A percentile compares a stretch with the other conserved stretches of the same genome.
Evolutionary conservation across 2,888 invertebrate genomes (phyloP).

Genomic region (Germaria angustata): DNA sequence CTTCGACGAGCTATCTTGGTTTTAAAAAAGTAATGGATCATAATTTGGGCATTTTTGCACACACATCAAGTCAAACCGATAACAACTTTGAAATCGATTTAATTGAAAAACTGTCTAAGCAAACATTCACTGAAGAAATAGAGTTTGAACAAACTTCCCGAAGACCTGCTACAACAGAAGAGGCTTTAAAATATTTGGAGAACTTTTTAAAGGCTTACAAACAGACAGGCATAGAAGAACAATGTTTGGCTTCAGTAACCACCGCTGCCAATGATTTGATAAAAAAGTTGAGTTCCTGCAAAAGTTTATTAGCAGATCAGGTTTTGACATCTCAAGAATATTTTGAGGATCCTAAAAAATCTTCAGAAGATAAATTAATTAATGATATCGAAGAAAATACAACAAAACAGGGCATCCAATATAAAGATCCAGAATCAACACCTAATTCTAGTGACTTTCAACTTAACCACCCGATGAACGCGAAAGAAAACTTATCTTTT

Average conservation of each 20-base stretch:
- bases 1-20: too few relatives aligned
- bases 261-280: slow-evolving; percentile 23
- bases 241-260: not conserved
- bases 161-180: not conserved
- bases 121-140: not conserved
- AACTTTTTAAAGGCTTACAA: not conserved
- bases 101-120: not conserved
- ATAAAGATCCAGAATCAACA: slow-evolving; percentile 3
- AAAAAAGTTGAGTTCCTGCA: slow-evolving; percentile 26
- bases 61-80: slow-evolving; percentile 18
- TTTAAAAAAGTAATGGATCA: slow-evolving; percentile 9
- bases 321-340: not conserved
- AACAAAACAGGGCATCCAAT: not conserved
- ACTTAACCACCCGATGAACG: not conserved
- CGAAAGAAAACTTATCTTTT: not conserved
- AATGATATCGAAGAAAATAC: not conserved
- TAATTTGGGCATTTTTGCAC: not conserved
- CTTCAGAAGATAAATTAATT: not conserved
- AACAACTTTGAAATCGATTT: not conserved
- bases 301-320: not conserved
- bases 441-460: not conserved
- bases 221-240: not conserved
- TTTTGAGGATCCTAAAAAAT: not conserved
- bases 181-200: slow-evolving; percentile 27
- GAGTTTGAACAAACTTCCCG: not conserved